A percentile compares a stretch with the other conserved stretches of the same genome.
Evolutionary conservation across 2,797 vertebrate species (phyloP).

Genomic region (Betta splendens): DNA sequence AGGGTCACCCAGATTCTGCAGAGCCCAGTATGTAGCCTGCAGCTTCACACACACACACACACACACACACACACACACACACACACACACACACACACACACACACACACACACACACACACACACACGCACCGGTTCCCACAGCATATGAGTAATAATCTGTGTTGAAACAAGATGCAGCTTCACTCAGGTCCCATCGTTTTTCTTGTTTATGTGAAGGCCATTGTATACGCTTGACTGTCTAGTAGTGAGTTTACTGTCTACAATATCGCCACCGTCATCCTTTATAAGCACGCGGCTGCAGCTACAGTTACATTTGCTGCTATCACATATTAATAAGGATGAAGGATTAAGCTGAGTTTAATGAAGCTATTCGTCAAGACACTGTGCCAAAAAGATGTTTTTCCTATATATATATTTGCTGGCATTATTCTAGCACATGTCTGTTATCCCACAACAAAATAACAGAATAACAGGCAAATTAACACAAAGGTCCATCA

Average conservation of each 20-base stretch:
- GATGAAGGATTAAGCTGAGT: too few relatives aligned
- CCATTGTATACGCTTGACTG: conserved; percentile 2
- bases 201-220: conserved; percentile 15
- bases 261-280: background rate
- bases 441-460: background rate
- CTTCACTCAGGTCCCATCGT: conserved; percentile 11
- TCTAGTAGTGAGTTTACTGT: background rate
- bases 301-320: background rate
- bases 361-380: background rate
- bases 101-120: conserved; percentile 57
- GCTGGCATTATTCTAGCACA: background rate
- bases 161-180: conserved; percentile 10
- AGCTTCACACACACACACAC: conserved; percentile 35
- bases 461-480: background rate
- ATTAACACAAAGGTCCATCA: too few relatives aligned
- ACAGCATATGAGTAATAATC: conserved; percentile 49
- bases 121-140: too few relatives aligned
- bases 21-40: conserved; percentile 87
- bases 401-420: background rate
- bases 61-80: conserved; percentile 59
- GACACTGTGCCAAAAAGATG: background rate
- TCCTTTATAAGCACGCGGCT: background rate
- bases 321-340: background rate
- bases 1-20: conserved; percentile 95
- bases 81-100: conserved; percentile 25